A percentile compares a stretch with the other conserved stretches of the same genome.
These are phyloP conservation scores for Tineola bisselliella DNA, from an alignment of 2,888 invertebrate genomes.

Conservation along the genomic window DNA sequence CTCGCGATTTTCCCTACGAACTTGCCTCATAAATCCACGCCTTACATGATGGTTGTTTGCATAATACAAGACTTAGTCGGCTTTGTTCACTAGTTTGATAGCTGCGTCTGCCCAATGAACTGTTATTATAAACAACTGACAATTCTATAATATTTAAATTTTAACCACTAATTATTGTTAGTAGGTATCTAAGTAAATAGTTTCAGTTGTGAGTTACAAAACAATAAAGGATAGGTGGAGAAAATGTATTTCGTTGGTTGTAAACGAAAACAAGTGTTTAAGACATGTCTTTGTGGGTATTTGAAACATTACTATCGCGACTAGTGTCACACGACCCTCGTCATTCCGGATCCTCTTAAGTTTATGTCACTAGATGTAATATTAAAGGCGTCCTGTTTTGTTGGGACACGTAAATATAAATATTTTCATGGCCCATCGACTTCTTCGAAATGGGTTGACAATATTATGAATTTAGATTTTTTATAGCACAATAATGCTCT, in stretches of 20 bases:
- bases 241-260: background rate
- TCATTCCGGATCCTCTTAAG: constrained; percentile 46
- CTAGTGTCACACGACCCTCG: constrained; percentile 40
- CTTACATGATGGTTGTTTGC: constrained; percentile 66
- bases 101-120: constrained; percentile 16
- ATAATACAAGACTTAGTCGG: constrained; percentile 62
- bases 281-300: constrained; percentile 22
- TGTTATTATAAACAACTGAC: background rate
- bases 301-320: constrained; percentile 33
- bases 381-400: constrained; percentile 11
- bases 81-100: constrained; percentile 60
- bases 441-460: background rate
- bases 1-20: constrained; percentile 54
- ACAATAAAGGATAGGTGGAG: background rate
- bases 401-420: constrained; percentile 6
- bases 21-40: constrained; percentile 65
- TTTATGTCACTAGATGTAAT: constrained; percentile 26
- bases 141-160: background rate
- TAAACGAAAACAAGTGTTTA: constrained; percentile 13
- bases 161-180: no score
- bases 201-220: background rate
- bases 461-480: background rate
- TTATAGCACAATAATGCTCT: no score
- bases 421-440: constrained; percentile 6
- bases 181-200: background rate